These are phyloP conservation scores for Scyliorhinus canicula DNA, from an alignment of 2,797 vertebrate genomes.

Conservation along the genomic window DNA sequence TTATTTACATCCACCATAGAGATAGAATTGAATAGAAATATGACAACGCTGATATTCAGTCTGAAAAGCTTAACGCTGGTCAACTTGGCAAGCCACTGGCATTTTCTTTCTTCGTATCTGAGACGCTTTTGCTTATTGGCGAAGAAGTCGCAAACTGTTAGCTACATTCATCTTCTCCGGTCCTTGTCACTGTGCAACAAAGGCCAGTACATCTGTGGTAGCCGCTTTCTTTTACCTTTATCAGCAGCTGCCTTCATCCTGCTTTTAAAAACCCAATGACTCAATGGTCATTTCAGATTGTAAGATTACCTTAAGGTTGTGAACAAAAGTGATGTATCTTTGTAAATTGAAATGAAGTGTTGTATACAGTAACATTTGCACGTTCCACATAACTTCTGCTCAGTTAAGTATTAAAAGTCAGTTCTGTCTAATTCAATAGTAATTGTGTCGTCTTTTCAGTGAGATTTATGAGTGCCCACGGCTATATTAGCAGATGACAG, in stretches of 20 bases:
- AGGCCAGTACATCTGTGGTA: background rate
- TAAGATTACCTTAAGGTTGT: conserved; percentile 18
- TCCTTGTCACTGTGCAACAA: background rate
- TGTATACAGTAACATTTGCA: conserved; percentile 35
- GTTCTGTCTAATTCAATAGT: background rate
- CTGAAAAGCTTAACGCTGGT: background rate
- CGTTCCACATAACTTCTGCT: conserved; percentile 34
- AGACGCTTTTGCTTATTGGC: background rate
- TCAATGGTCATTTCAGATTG: conserved; percentile 15
- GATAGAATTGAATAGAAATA: background rate
- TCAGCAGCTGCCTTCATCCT: background rate
- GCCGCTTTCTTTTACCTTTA: conserved; percentile 2
- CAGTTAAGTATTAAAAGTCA: conserved; percentile 38
- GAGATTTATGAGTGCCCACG: background rate
- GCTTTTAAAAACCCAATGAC: background rate
- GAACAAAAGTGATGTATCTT: conserved; percentile 29
- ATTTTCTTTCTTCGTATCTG: background rate
- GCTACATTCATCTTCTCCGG: background rate
- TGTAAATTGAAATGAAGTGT: conserved; percentile 37
- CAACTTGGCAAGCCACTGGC: background rate
- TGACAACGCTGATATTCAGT: background rate
- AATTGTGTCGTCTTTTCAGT: background rate
- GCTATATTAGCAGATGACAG: background rate
- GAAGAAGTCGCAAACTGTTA: background rate
- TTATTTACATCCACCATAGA: background rate